Evolutionary conservation across 2,113 vertebrate genomes (phyloP).

Genomic region (Orcinus orca): DNA sequence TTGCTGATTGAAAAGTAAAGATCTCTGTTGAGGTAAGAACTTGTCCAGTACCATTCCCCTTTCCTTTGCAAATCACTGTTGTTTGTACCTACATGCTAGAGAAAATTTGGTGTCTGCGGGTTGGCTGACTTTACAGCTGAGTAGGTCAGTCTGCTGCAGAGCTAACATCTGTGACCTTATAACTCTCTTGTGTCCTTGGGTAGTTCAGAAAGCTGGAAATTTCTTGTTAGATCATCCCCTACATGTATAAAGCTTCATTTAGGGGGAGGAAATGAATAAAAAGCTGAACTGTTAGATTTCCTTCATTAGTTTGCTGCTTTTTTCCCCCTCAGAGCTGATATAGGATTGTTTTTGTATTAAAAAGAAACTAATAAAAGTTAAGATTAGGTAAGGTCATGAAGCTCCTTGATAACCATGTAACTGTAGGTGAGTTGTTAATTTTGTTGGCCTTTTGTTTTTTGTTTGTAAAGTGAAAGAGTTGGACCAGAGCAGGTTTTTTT

Average conservation of each 20-base stretch:
- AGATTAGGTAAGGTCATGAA: not conserved
- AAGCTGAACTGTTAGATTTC: not conserved
- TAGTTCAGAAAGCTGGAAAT: slow-evolving; percentile 37
- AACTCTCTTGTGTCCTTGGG: slow-evolving; percentile 58
- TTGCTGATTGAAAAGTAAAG: not conserved
- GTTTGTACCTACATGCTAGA: slow-evolving; percentile 19
- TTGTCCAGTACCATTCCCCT: not conserved
- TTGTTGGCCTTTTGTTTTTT: not conserved
- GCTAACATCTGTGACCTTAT: slow-evolving; percentile 68
- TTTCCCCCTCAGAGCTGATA: not conserved
- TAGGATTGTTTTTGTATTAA: not conserved
- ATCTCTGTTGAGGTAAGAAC: not conserved
- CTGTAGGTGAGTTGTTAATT: not conserved
- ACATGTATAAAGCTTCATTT: not conserved
- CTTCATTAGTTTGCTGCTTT: not conserved
- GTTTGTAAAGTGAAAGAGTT: slow-evolving; percentile 7
- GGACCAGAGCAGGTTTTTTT: not conserved
- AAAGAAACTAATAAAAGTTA: not conserved
- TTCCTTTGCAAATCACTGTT: not conserved
- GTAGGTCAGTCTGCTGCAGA: slow-evolving; percentile 69
- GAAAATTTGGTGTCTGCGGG: slow-evolving; percentile 29
- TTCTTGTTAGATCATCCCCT: not conserved
- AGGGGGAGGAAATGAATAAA: not conserved
- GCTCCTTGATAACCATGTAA: not conserved
- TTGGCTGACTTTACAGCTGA: slow-evolving; percentile 58